Evolutionary conservation across 2,113 vertebrate species (phyloP).

Genomic region (Pavo muticus): DNA sequence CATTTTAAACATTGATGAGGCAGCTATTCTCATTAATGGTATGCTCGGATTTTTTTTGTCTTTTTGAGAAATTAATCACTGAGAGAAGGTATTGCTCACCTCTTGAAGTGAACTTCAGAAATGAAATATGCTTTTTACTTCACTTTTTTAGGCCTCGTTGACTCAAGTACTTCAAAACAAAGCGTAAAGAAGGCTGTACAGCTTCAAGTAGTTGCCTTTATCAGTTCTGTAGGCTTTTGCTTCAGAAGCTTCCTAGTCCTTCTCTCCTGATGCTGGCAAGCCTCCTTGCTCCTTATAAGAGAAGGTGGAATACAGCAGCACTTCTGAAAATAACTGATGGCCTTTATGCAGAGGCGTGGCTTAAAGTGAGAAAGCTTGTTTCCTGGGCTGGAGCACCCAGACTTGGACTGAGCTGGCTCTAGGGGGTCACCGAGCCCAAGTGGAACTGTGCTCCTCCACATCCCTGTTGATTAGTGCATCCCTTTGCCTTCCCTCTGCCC

Average conservation of each 20-base stretch:
- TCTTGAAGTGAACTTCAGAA: background rate
- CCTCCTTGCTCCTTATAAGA: background rate
- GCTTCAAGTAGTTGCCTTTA: background rate
- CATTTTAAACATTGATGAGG: background rate
- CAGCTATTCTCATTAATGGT: background rate
- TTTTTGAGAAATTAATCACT: background rate
- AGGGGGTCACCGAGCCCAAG: background rate
- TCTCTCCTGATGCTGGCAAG: background rate
- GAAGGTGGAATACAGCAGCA: background rate
- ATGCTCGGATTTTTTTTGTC: background rate
- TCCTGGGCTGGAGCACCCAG: background rate
- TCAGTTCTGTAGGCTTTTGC: background rate
- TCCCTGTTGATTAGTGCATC: background rate
- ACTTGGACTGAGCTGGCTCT: background rate
- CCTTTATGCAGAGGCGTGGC: background rate
- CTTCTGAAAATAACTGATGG: background rate
- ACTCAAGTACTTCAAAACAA: background rate
- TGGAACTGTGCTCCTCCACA: background rate
- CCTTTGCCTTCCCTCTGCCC: background rate
- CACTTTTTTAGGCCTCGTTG: background rate
- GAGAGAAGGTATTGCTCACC: background rate
- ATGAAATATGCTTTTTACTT: background rate
- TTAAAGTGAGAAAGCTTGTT: background rate
- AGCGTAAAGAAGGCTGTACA: background rate
- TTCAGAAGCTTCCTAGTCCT: background rate